Evolutionary conservation across 2,113 vertebrate genomes (phyloP), one percentile per base, ranked within the genome.

Genomic region (Hucho hucho): DNA sequence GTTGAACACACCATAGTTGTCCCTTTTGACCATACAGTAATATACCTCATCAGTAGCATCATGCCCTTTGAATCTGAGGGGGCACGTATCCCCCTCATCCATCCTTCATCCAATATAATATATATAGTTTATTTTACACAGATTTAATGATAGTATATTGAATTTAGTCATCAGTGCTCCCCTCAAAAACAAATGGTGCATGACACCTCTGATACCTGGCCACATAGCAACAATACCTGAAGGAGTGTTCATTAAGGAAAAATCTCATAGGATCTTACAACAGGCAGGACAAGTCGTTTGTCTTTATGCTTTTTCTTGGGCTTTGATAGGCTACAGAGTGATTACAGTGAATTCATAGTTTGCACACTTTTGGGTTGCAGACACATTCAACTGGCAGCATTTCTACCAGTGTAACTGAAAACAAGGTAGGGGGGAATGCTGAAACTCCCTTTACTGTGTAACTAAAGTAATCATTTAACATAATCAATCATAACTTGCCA

Each of bases 251-350:
- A 11, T 43, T 43, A 20, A 56, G 58, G n/a, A 61, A 22, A 1
- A 11, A 20, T 61, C n/a, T 61, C 58, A 61, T 22, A 16, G n/a
- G 1, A 61, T 22, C 18, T 61, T 22, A 22, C 58, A 61, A 22
- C 58, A 61, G 58, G n/a, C n/a, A 61, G 18, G 58, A 9, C 22
- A 61, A 61, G 37, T 61, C 6, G 0, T 61, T 61, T 61, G 13
- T 4, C 58, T 75, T 70, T 63, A 28, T 70, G 13, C n/a, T n/a
- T 64, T 46, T 63, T 71, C 49, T 32, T 70, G 37, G 9, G 37
- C 70, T 71, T 32, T 76, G 69, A 43, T 68, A 64, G 59, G 69
- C n/a, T 22, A 32, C 32, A 47, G 26, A 71, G 37, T 64, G 37
- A 43, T 64, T 25, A 64, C 16, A 56, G 4, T 56, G 53, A 14